A percentile compares a stretch with the other conserved stretches of the same genome.
Evolutionary conservation across 1,140 invertebrate species (phyloP).

Genomic region (Probaryconus sp.): DNA sequence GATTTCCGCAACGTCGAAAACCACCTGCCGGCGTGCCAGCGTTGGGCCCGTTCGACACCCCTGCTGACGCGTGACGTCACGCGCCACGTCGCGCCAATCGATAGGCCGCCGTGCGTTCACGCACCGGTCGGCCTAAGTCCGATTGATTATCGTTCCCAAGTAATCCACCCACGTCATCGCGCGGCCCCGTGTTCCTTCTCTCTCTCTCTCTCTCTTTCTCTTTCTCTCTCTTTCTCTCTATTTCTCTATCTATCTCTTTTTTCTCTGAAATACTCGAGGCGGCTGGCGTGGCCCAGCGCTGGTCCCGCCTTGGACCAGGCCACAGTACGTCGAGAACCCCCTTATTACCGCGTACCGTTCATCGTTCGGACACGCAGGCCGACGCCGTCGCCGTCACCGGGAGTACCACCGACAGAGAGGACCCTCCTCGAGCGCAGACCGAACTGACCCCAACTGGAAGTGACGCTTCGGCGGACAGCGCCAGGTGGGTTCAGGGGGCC

Average conservation of each 20-base stretch:
- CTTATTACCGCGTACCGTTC: no score
- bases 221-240: no score
- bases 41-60: neutral
- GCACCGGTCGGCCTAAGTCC: conserved; percentile 39
- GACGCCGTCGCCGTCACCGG: conserved; percentile 8
- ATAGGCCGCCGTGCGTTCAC: conserved; percentile 72
- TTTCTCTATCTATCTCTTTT: no score
- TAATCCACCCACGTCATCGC: no score
- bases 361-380: no score
- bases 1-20: conserved; percentile 30
- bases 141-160: no score
- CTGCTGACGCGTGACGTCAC: conserved; percentile 62
- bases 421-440: conserved; percentile 66
- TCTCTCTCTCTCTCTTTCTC: no score
- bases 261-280: no score
- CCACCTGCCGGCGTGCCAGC: conserved; percentile 37
- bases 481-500: conserved; percentile 43
- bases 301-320: no score
- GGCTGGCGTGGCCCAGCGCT: no score
- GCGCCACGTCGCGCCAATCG: conserved; percentile 67
- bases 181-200: no score
- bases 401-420: conserved; percentile 33
- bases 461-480: conserved; percentile 60
- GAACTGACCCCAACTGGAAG: conserved; percentile 67
- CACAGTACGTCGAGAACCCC: no score